These are phyloP conservation scores for Pachyramphus minor DNA, from an alignment of 2,113 vertebrate genomes.

Conservation along the genomic window DNA sequence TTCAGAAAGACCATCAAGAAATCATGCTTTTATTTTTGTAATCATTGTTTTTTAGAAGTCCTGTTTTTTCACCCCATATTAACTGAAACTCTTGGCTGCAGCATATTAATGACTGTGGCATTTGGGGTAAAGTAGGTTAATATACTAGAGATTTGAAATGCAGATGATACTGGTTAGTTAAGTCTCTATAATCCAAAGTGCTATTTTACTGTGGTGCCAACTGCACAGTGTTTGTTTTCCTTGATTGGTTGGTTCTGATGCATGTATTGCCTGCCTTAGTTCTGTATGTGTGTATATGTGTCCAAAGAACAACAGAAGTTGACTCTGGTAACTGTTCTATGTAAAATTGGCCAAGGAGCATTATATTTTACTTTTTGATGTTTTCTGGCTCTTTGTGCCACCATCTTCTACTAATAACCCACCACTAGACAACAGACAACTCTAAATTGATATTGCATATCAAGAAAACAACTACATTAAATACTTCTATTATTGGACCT, in stretches of 20 bases:
- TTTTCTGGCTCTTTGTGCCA: neutral
- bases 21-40: conserved; percentile 24
- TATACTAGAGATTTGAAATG: neutral
- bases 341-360: neutral
- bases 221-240: neutral
- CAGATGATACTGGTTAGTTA: neutral
- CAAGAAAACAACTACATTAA: neutral
- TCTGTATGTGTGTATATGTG: neutral
- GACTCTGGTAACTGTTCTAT: neutral
- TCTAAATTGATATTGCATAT: neutral
- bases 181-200: neutral
- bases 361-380: neutral
- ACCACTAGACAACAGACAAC: neutral
- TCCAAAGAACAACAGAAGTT: neutral
- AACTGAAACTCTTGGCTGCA: conserved; percentile 1
- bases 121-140: neutral
- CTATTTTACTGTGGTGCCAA: neutral
- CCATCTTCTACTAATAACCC: neutral
- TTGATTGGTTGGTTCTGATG: neutral
- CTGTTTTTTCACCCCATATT: neutral
- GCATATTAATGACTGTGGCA: neutral
- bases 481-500: neutral
- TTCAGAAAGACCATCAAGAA: conserved; percentile 38
- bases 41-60: neutral
- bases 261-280: neutral